Percentiles rank a stretch among this genome's conserved stretches.
Evolutionary conservation across 2,797 vertebrate genomes (phyloP).

Genomic region (Paramormyrops hopkinsi): DNA sequence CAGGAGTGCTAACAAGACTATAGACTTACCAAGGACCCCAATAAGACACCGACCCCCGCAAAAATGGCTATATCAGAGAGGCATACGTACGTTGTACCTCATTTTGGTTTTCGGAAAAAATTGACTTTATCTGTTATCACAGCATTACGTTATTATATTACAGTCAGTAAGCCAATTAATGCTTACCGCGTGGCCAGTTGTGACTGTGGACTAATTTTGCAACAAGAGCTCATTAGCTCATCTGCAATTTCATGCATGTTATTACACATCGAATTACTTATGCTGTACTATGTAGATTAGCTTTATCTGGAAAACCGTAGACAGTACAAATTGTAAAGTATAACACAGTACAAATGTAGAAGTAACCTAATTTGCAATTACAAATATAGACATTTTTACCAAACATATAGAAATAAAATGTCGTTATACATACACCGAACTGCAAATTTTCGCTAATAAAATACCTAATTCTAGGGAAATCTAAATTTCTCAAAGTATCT

Average conservation of each 20-base stretch:
- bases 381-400: neutral
- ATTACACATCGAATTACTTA: neutral
- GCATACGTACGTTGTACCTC: neutral
- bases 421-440: neutral
- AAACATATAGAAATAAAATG: neutral
- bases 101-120: neutral
- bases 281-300: neutral
- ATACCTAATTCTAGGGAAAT: neutral
- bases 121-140: neutral
- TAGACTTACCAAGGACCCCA: neutral
- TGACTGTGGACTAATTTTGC: neutral
- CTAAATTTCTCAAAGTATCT: neutral
- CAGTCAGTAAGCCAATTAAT: neutral
- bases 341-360: neutral
- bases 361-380: neutral
- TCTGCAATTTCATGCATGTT: neutral
- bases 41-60: neutral
- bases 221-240: neutral
- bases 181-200: neutral
- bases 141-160: neutral
- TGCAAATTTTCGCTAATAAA: neutral
- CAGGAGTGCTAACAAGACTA: neutral
- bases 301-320: neutral
- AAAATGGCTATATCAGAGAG: neutral
- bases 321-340: neutral